Base-by-base conservation (phyloP, 92 coral and sea anemone genomes). In the Palythoa caribaeorum region DNA sequence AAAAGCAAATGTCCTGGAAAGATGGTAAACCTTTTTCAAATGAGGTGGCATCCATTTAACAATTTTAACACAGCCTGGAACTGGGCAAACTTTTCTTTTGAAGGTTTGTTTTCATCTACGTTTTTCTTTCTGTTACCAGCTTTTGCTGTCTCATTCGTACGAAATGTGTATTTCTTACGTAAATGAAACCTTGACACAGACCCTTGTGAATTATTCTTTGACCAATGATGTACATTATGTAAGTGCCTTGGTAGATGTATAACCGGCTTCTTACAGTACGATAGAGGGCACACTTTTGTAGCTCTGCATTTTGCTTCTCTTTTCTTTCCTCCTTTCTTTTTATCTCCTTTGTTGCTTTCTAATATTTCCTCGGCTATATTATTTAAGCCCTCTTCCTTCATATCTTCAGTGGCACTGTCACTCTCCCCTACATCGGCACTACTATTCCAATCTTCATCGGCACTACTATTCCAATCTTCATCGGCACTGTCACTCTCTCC, bases 361-460 rank as follows among this genome's bases (percentile, higher is more conserved):
- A 35, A 21, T 54, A 4, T 54, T 54, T 54, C 47, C 6, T 28
- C 28, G 28, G 28, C 28, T 28, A 28, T 28, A 28, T 28, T 28
- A 28, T 28, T 28, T 28, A 28, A 28, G 28, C 28, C 28, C 28
- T 28, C 28, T 12, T 40, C 21, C 57, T 74, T 53, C 37, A n/a
- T 35, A 14, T 38, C 40, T 38, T 73, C 20, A 73, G 38, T 52
- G 9, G 15, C 38, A 14, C 77, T 19, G 14, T 38, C 90, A 78
- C 54, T 8, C 78, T 52, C 65, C 85, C 20, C 84, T 68, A 62
- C 21, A 55, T 79, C 77, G 71, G 37, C 73, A 88, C 83, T 21
- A 72, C 35, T 44, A 66, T 52, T 87, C 77, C 68, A 81, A 86
- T 76, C 72, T 74, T 77, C 81, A 83, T 77, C 90, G 72, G 90